Percentiles rank a stretch among this genome's conserved stretches.
Conservation (phyloP, 1,140 invertebrate species). For the Myzus persicae region DNA sequence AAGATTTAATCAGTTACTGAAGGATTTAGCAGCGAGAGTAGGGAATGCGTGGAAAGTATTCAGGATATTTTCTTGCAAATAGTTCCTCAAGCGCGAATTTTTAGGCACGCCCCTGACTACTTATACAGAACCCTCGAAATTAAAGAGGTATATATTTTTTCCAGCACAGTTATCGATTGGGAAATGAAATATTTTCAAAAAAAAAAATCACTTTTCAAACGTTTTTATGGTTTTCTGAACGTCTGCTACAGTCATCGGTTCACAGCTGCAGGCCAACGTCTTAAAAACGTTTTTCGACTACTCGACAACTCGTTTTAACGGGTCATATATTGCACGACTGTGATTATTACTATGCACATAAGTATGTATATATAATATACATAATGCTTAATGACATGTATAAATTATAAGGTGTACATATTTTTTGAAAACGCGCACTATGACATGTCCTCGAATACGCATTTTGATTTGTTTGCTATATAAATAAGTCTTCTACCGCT, state of each 20-base stretch:
- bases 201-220: neutral
- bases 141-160: neutral
- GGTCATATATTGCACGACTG: neutral
- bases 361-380: neutral
- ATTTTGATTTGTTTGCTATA: conserved; percentile 10
- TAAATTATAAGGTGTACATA: conserved; percentile 10
- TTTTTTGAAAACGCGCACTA: neutral
- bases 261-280: neutral
- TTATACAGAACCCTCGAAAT: too few relatives aligned
- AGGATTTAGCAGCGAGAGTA: too few relatives aligned
- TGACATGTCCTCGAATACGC: neutral
- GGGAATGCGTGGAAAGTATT: neutral
- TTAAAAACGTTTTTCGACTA: neutral
- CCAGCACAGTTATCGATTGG: neutral
- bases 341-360: neutral
- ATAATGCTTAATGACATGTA: neutral
- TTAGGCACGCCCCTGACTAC: too few relatives aligned
- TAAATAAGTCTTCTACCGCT: conserved; percentile 1
- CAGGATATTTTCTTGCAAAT: neutral
- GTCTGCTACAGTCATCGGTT: neutral
- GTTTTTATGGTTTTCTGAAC: neutral
- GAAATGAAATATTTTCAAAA: neutral
- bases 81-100: too few relatives aligned
- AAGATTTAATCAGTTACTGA: too few relatives aligned
- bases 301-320: neutral